Percentiles rank a stretch among this genome's conserved stretches.
Evolutionary conservation across 2,888 invertebrate species (phyloP).

Genomic region (Chrysolina haemoptera): DNA sequence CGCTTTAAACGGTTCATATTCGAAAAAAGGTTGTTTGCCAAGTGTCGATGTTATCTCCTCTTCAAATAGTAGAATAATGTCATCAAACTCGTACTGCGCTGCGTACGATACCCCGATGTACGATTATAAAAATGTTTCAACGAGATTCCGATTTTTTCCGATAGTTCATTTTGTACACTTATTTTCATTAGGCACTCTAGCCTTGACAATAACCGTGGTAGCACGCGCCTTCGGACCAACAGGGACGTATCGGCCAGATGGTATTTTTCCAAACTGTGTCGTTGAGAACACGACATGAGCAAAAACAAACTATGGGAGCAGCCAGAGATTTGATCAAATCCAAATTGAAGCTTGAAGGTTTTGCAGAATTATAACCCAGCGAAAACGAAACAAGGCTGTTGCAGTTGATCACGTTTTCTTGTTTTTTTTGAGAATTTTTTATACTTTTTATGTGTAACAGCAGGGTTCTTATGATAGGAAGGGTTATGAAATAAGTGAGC

Average conservation of each 20-base stretch:
- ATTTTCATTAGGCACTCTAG: slow-evolving; percentile 42
- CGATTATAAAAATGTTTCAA: slow-evolving; percentile 32
- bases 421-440: too few relatives aligned
- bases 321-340: too few relatives aligned
- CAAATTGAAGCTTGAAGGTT: too few relatives aligned
- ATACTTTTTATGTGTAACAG: too few relatives aligned
- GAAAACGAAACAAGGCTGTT: too few relatives aligned
- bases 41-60: slow-evolving; percentile 28
- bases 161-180: slow-evolving; percentile 42
- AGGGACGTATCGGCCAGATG: neutral
- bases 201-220: slow-evolving; percentile 62
- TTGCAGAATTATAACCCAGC: too few relatives aligned
- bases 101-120: slow-evolving; percentile 12
- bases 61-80: slow-evolving; percentile 31
- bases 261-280: neutral
- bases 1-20: slow-evolving; percentile 26
- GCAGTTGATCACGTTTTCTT: too few relatives aligned
- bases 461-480: too few relatives aligned
- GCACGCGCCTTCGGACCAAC: slow-evolving; percentile 56
- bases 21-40: slow-evolving; percentile 23
- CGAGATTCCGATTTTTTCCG: slow-evolving; percentile 37
- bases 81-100: slow-evolving; percentile 26
- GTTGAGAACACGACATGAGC: too few relatives aligned
- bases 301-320: too few relatives aligned
- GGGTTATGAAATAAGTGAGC: too few relatives aligned